phyloP scores from a whole-genome alignment of 2,113 vertebrate genomes.

The Serilophus lunatus region DNA sequence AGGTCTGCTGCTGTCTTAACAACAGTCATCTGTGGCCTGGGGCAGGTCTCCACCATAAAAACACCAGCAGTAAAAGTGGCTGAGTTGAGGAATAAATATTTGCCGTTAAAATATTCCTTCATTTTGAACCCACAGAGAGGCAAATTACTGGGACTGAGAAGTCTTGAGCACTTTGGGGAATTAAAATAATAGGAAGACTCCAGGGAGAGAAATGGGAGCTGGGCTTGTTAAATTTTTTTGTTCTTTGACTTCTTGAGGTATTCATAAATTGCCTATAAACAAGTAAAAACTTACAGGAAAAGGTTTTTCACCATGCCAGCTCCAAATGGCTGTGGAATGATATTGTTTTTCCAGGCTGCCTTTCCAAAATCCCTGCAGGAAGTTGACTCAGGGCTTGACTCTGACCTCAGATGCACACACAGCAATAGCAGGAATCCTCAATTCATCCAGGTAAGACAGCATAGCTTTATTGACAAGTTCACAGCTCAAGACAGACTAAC shows the following conservation, averaged over 20 bases:
- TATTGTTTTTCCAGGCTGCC: constrained; percentile 55
- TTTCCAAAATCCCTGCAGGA: constrained; percentile 58
- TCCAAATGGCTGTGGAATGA: constrained; percentile 47
- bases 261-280: constrained; percentile 56
- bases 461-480: neutral
- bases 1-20: constrained; percentile 28
- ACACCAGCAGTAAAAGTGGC: constrained; percentile 31
- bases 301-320: constrained; percentile 31
- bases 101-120: constrained; percentile 23
- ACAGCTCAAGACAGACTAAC: neutral
- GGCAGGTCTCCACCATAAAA: constrained; percentile 30
- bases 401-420: neutral
- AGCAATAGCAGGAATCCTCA: neutral
- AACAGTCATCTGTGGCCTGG: constrained; percentile 38
- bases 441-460: constrained; percentile 12
- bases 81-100: constrained; percentile 14
- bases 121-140: constrained; percentile 11
- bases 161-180: neutral
- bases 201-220: neutral
- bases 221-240: neutral
- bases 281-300: constrained; percentile 56
- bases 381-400: constrained; percentile 49
- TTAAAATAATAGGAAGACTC: constrained; percentile 28
- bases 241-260: constrained; percentile 38
- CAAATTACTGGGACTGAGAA: neutral